Evolutionary conservation across 2,113 vertebrate genomes (phyloP).

Genomic region (Microcebus ravelobensis): DNA sequence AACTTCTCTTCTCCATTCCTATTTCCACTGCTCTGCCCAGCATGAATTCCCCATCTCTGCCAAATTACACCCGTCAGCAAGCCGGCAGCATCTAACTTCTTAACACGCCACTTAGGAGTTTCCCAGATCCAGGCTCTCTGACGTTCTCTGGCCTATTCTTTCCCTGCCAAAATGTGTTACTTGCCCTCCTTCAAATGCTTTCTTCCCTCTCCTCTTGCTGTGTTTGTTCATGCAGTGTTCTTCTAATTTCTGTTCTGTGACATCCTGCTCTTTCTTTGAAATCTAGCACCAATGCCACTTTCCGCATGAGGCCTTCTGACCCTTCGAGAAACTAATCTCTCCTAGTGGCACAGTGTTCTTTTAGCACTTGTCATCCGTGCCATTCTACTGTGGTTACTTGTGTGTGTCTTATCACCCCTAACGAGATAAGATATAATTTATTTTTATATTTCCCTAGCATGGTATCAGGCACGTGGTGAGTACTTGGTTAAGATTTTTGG

Average conservation of each 20-base stretch:
- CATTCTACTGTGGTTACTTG: neutral
- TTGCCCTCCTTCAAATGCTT: neutral
- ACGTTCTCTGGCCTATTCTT: neutral
- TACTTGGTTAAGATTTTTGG: neutral
- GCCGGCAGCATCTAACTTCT: neutral
- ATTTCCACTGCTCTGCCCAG: too few relatives aligned
- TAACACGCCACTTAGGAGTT: neutral
- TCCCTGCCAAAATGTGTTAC: neutral
- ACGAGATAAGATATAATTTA: conserved; percentile 1
- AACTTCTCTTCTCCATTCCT: too few relatives aligned
- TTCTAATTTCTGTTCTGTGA: neutral
- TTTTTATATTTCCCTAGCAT: conserved; percentile 10
- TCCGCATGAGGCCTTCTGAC: neutral
- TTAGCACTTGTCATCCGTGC: neutral
- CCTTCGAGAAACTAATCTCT: neutral
- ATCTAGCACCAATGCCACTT: neutral
- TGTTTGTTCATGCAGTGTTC: neutral
- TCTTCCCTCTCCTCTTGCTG: neutral
- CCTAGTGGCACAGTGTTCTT: neutral
- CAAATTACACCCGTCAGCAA: accelerated
- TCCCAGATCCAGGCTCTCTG: neutral
- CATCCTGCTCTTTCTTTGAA: neutral
- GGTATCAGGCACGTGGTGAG: neutral
- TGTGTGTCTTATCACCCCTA: neutral
- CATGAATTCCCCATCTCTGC: accelerated